phyloP scores from a whole-genome alignment of 2,888 invertebrate species.

The Euplexia lucipara region DNA sequence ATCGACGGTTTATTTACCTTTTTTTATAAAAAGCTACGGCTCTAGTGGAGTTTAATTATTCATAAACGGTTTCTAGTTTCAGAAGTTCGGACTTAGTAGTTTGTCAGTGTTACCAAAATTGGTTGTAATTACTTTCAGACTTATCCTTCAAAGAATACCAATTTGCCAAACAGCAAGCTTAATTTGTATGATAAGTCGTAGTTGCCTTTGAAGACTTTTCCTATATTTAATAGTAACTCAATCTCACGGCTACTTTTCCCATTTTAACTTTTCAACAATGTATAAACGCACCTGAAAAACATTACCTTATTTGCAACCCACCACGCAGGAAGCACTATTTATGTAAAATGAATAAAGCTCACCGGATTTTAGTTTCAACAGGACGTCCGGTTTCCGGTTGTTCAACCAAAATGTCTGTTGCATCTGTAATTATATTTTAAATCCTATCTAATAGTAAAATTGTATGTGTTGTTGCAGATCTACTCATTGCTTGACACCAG shows the following conservation, averaged over 20 bases:
- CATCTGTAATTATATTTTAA: constrained; percentile 54
- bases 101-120: constrained; percentile 16
- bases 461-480: background rate
- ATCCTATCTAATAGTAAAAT: constrained; percentile 9
- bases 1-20: constrained; percentile 82
- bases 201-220: background rate
- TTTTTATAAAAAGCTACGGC: constrained; percentile 63
- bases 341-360: constrained; percentile 59
- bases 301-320: constrained; percentile 34
- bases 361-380: constrained; percentile 60
- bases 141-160: background rate
- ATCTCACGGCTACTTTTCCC: too few relatives aligned
- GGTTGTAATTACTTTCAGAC: constrained; percentile 18
- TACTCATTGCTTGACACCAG: background rate
- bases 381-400: constrained; percentile 57
- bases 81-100: constrained; percentile 10
- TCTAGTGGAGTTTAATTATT: constrained; percentile 56
- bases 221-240: too few relatives aligned
- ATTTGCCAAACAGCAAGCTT: background rate
- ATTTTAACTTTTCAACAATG: background rate
- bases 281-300: background rate
- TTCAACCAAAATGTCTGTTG: constrained; percentile 46
- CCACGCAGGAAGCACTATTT: constrained; percentile 53
- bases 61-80: constrained; percentile 37
- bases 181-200: background rate